phyloP scores from a whole-genome alignment of 2,113 vertebrate species.

The Sceloporus undulatus region DNA sequence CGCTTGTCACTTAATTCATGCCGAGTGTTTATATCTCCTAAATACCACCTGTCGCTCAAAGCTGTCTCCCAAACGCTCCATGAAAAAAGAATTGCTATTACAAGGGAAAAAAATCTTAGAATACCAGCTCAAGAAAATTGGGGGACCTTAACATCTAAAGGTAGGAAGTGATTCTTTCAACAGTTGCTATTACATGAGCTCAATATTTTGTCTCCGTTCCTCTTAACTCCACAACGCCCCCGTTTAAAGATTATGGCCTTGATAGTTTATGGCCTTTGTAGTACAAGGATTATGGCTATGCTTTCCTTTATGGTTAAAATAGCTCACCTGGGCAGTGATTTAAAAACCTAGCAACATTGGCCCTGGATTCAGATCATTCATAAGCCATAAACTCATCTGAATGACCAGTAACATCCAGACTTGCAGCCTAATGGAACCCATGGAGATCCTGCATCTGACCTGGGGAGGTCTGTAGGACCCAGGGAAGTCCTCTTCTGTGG shows the following conservation, averaged over 20 bases:
- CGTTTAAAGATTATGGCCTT: background rate
- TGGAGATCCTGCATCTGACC: too few species aligned
- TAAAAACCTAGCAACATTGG: background rate
- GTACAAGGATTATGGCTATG: background rate
- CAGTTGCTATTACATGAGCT: background rate
- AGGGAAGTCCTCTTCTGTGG: too few species aligned
- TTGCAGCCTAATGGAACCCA: too few species aligned
- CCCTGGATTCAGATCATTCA: background rate
- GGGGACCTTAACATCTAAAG: constrained; percentile 22
- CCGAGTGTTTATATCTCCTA: background rate
- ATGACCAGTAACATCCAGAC: too few species aligned
- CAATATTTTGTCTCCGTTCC: background rate
- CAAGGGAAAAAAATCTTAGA: constrained; percentile 8
- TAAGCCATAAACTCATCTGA: background rate
- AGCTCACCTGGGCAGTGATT: background rate
- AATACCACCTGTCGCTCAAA: background rate
- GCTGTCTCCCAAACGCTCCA: background rate
- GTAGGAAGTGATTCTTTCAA: background rate
- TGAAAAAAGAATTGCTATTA: constrained; percentile 18
- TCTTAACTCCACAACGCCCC: too few species aligned
- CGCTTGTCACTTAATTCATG: background rate
- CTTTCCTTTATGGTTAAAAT: background rate
- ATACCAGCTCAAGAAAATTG: background rate
- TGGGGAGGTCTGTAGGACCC: too few species aligned
- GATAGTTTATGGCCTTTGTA: background rate